These are phyloP conservation scores for Eutolmus rufibarbis DNA, from an alignment of 2,888 invertebrate genomes.

Conservation along the genomic window DNA sequence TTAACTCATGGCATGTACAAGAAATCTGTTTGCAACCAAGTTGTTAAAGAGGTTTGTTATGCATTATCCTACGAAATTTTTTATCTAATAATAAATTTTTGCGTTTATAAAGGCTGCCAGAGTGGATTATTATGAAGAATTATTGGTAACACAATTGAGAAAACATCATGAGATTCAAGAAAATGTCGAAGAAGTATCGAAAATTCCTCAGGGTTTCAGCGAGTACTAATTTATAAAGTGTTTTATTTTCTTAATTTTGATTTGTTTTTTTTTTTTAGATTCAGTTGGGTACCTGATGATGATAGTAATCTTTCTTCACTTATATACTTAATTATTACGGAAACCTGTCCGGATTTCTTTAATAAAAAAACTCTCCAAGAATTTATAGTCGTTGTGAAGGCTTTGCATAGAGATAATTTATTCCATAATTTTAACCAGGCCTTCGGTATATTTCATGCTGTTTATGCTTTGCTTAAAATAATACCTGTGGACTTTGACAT, in stretches of 20 bases:
- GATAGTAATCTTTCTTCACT: background rate
- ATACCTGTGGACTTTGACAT: background rate
- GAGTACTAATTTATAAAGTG: background rate
- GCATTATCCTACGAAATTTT: background rate
- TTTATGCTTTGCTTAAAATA: conserved; percentile 39
- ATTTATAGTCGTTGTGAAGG: background rate
- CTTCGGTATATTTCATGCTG: conserved; percentile 41
- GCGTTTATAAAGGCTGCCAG: background rate
- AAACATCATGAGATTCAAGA: too few relatives aligned
- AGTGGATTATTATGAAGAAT: background rate
- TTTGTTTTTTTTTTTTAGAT: background rate
- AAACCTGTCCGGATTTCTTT: background rate
- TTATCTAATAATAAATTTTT: background rate
- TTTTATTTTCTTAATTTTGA: background rate
- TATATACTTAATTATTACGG: background rate
- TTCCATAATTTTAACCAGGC: conserved; percentile 44
- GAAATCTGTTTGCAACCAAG: background rate
- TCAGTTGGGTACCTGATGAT: background rate
- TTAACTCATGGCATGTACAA: background rate
- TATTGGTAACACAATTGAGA: background rate
- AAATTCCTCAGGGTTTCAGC: background rate
- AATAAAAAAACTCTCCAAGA: background rate
- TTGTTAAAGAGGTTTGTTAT: background rate
- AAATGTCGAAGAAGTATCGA: background rate
- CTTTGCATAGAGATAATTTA: conserved; percentile 9